These are phyloP conservation scores for sheep (Ovis aries) DNA, from an alignment of 2,113 vertebrate genomes.

Conservation along the genomic window DNA sequence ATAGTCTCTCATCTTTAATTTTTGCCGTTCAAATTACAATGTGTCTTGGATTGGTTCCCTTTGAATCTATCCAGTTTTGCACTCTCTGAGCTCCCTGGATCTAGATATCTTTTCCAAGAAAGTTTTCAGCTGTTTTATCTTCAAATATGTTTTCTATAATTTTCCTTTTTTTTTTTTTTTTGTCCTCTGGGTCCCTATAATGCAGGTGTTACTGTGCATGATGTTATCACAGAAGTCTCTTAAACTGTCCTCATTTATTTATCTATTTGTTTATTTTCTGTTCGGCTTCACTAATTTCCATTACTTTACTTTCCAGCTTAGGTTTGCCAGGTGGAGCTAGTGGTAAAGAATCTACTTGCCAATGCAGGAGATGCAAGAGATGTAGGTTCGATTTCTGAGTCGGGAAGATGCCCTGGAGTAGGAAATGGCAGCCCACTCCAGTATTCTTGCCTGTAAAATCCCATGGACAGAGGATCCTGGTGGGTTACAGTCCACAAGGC, in stretches of 20 bases:
- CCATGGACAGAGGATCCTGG: background rate
- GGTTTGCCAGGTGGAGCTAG: background rate
- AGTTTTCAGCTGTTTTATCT: background rate
- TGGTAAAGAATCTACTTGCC: background rate
- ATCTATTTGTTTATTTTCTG: background rate
- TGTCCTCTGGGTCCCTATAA: background rate
- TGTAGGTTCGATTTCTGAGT: fast-evolving
- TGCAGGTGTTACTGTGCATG: background rate
- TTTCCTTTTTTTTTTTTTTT: background rate
- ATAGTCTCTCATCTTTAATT: background rate
- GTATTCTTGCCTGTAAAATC: background rate
- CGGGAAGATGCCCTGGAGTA: background rate
- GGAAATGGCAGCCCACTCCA: background rate
- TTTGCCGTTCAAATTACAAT: background rate
- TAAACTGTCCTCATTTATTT: background rate
- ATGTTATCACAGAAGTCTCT: background rate
- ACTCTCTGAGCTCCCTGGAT: background rate
- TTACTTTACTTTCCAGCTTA: background rate
- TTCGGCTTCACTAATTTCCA: background rate
- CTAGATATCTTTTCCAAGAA: background rate
- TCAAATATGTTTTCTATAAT: background rate
- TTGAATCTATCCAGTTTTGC: background rate
- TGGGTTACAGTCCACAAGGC: background rate
- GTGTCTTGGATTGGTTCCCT: background rate
- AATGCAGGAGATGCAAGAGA: background rate